Percentiles rank a stretch among this genome's conserved stretches.
Evolutionary conservation across 2,888 invertebrate genomes (phyloP).

Genomic region (Eremobia ochroleuca): DNA sequence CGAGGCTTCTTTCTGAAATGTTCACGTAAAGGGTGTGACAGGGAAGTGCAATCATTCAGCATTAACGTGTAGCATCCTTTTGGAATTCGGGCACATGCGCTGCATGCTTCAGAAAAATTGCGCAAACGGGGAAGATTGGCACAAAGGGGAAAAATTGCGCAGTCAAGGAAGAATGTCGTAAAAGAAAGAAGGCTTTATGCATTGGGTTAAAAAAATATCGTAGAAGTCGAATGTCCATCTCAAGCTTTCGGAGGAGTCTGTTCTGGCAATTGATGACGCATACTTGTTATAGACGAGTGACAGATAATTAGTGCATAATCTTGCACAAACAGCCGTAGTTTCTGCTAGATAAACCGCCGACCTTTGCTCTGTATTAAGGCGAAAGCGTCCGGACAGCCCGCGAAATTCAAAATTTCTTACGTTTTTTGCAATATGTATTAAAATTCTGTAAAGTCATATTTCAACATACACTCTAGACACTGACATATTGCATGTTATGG

Average conservation of each 20-base stretch:
- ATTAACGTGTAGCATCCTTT: neutral
- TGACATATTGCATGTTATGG: too few relatives aligned
- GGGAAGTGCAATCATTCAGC: conserved; percentile 21
- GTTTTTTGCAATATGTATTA: too few relatives aligned
- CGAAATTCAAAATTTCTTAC: too few relatives aligned
- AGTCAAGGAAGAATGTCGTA: neutral
- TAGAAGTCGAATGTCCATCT: neutral
- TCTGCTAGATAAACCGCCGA: neutral
- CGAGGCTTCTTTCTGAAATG: conserved; percentile 70
- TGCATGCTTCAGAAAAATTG: conserved; percentile 30
- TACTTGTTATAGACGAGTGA: too few relatives aligned
- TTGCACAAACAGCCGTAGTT: neutral
- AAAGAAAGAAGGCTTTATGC: neutral
- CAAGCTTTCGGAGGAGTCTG: neutral
- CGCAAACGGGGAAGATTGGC: neutral
- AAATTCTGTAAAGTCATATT: too few relatives aligned
- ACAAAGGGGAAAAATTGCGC: too few relatives aligned
- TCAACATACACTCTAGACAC: too few relatives aligned
- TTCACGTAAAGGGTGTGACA: conserved; percentile 17
- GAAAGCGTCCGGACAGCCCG: too few relatives aligned
- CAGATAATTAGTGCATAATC: too few relatives aligned
- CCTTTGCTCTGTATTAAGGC: neutral
- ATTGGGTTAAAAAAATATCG: neutral
- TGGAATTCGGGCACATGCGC: neutral
- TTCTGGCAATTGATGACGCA: neutral